Evolutionary conservation across 1,140 invertebrate genomes (phyloP).

Genomic region (Apocrypta bakeri): DNA sequence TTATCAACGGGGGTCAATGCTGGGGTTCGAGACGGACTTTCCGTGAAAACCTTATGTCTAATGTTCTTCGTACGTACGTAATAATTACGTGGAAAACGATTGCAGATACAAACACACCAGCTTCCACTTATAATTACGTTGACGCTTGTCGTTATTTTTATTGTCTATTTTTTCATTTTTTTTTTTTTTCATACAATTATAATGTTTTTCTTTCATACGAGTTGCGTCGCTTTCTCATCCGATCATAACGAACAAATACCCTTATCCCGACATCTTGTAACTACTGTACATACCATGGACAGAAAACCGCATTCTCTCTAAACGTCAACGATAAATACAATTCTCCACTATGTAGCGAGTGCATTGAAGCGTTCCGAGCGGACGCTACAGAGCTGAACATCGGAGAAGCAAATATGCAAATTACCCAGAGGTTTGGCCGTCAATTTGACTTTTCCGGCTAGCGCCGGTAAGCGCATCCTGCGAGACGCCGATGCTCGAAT

Average conservation of each 20-base stretch:
- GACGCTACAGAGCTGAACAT: background rate
- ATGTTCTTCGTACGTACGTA: too few relatives aligned
- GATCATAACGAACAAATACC: background rate
- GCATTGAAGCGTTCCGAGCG: background rate
- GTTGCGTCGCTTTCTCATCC: background rate
- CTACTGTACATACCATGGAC: background rate
- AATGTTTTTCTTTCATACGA: background rate
- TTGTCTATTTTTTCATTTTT: background rate
- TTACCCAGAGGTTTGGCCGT: slow-evolving; percentile 27
- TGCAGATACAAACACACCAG: background rate
- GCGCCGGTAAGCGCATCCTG: background rate
- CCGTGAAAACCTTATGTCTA: background rate
- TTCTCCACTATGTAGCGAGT: background rate
- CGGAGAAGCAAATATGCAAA: slow-evolving; percentile 9
- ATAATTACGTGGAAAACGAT: too few relatives aligned
- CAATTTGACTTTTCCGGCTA: slow-evolving; percentile 32
- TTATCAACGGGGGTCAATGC: slow-evolving; percentile 13
- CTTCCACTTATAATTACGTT: too few relatives aligned
- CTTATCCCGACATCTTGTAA: background rate
- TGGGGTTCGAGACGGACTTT: background rate
- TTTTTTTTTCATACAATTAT: too few relatives aligned
- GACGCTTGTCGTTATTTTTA: background rate
- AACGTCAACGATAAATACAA: background rate
- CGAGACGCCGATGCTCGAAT: background rate
- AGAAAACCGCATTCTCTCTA: too few relatives aligned